Evolutionary conservation across 2,888 invertebrate species (phyloP).

Genomic region (Lymantria monacha): DNA sequence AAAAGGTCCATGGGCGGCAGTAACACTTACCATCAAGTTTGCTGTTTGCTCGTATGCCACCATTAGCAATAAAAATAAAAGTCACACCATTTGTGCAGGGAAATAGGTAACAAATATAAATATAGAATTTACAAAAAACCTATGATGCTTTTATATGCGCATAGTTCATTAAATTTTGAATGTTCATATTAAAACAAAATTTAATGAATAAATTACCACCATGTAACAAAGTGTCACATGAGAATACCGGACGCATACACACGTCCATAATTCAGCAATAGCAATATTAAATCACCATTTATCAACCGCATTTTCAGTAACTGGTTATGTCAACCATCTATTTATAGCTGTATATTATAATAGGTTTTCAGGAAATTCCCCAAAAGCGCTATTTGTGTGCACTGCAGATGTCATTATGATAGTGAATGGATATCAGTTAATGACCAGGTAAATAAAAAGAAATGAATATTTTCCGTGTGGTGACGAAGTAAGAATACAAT

Average conservation of each 20-base stretch:
- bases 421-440: background rate
- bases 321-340: constrained; percentile 1
- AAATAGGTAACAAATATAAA: no score
- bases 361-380: constrained; percentile 4
- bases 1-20: no score
- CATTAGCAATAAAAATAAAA: no score
- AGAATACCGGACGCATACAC: constrained; percentile 3
- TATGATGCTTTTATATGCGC: no score
- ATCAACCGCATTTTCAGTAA: constrained; percentile 10
- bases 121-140: no score
- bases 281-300: constrained; percentile 13
- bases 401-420: constrained; percentile 5
- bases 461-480: no score
- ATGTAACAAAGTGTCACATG: constrained; percentile 4
- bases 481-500: no score
- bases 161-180: constrained; percentile 2
- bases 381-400: constrained; percentile 7
- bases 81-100: no score
- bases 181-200: constrained; percentile 1
- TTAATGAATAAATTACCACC: constrained; percentile 7
- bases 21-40: no score
- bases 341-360: constrained; percentile 9
- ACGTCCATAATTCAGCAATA: constrained; percentile 10
- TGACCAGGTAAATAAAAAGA: no score
- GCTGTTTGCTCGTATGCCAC: no score